Conservation (phyloP, 1,140 invertebrate genomes). For the Drosophila sp. region DNA sequence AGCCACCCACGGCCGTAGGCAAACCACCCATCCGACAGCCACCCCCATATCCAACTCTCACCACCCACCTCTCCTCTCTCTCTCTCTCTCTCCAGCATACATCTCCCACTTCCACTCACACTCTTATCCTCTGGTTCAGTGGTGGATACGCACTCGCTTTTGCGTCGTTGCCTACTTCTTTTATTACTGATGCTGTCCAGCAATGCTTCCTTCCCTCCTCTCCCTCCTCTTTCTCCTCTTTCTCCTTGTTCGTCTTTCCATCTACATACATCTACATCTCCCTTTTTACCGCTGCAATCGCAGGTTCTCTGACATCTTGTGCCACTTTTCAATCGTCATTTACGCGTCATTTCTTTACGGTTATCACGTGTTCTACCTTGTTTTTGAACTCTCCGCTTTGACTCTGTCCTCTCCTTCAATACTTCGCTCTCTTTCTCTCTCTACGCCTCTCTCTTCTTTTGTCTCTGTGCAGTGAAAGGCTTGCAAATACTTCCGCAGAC, state of each 20-base stretch:
- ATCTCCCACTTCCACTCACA: slow-evolving; percentile 8
- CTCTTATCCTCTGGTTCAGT: slow-evolving; percentile 15
- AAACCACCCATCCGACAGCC: slow-evolving; percentile 38
- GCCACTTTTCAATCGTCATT: slow-evolving; percentile 73
- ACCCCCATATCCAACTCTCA: slow-evolving; percentile 30
- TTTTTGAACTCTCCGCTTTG: slow-evolving; percentile 32
- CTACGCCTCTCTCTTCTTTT: background rate
- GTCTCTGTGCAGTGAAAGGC: slow-evolving; percentile 66
- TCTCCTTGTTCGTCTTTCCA: slow-evolving; percentile 4
- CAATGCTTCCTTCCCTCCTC: background rate
- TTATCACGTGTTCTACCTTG: slow-evolving; percentile 60
- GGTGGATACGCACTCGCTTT: slow-evolving; percentile 72
- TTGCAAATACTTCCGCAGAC: slow-evolving; percentile 55
- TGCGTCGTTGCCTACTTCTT: slow-evolving; percentile 60
- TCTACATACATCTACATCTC: slow-evolving; percentile 12
- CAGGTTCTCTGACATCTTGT: slow-evolving; percentile 61
- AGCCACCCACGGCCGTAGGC: slow-evolving; percentile 56
- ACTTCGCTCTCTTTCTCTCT: background rate
- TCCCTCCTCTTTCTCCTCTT: slow-evolving; percentile 19
- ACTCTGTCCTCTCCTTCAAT: background rate
- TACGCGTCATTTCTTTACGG: slow-evolving; percentile 74
- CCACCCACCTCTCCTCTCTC: too few species aligned
- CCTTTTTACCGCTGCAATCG: slow-evolving; percentile 65
- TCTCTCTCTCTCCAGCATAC: background rate
- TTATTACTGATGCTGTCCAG: slow-evolving; percentile 51